phyloP scores from a whole-genome alignment of 2,888 invertebrate species.

The Diplolepis rosae region DNA sequence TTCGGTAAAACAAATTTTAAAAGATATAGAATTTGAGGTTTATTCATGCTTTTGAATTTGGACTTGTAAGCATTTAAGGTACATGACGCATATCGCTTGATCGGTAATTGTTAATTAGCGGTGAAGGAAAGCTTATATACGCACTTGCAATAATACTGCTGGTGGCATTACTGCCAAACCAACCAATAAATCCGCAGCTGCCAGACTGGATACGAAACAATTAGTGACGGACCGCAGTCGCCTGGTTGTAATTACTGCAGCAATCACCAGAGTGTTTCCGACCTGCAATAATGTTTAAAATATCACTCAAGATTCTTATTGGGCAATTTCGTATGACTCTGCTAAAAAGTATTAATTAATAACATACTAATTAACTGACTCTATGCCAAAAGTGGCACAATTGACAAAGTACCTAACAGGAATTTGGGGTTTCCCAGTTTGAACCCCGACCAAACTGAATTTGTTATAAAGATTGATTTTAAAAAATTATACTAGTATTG shows the following conservation, averaged over 20 bases:
- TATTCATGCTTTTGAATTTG: too few species aligned
- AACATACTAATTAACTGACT: too few species aligned
- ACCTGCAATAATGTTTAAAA: slow-evolving; percentile 70
- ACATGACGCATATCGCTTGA: not conserved
- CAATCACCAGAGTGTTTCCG: slow-evolving; percentile 92
- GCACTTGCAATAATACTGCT: slow-evolving; percentile 79
- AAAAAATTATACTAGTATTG: too few species aligned
- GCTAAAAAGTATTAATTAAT: too few species aligned
- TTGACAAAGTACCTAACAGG: too few species aligned
- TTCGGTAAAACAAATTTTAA: not conserved
- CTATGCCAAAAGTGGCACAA: too few species aligned
- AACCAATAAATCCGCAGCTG: slow-evolving; percentile 93
- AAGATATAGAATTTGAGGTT: slow-evolving; percentile 1
- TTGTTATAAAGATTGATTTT: too few species aligned
- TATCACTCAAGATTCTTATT: not conserved
- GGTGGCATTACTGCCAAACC: slow-evolving; percentile 97
- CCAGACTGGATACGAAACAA: slow-evolving; percentile 95
- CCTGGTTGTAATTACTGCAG: slow-evolving; percentile 90
- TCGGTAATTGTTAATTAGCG: slow-evolving; percentile 33
- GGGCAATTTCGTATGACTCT: too few species aligned
- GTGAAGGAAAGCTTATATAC: slow-evolving; percentile 36
- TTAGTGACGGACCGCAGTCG: slow-evolving; percentile 94
- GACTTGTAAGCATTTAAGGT: too few species aligned
- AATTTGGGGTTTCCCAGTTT: too few species aligned
- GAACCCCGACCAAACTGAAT: too few species aligned